Percentiles rank a stretch among this genome's conserved stretches.
phyloP scores from a whole-genome alignment of 2,113 vertebrate species.

The Hyaena hyaena region DNA sequence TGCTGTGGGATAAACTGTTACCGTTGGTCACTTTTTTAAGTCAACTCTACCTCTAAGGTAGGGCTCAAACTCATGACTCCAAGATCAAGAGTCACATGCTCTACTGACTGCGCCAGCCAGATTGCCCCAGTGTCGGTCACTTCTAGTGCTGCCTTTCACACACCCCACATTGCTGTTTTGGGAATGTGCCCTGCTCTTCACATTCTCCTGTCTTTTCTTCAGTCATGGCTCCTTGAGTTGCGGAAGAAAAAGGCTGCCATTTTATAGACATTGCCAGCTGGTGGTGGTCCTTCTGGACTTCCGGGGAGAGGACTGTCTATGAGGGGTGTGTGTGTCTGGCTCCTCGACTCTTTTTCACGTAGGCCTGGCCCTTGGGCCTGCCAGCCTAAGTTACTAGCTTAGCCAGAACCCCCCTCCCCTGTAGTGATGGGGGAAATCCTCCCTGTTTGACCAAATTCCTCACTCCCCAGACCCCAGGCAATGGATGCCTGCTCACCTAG shows the following conservation, averaged over 20 bases:
- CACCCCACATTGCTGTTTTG: accelerated
- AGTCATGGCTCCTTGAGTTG: not conserved
- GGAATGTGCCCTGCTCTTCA: not conserved
- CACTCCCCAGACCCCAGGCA: not conserved
- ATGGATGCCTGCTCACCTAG: not conserved
- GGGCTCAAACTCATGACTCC: not conserved
- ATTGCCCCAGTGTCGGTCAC: not conserved
- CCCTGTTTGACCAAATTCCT: not conserved
- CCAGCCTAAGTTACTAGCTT: not conserved
- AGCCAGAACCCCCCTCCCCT: not conserved
- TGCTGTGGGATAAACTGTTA: too few relatives aligned
- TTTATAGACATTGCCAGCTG: not conserved
- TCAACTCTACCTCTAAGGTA: not conserved
- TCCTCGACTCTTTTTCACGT: not conserved
- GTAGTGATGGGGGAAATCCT: not conserved
- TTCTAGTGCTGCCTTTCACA: not conserved
- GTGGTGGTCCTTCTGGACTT: not conserved
- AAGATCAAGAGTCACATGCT: not conserved
- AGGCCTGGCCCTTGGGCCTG: not conserved
- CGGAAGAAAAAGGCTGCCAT: not conserved
- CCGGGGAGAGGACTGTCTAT: not conserved
- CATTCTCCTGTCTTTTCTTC: not conserved
- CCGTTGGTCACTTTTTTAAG: not conserved
- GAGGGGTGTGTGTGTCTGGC: not conserved
- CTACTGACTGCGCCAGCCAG: not conserved